Base-by-base conservation (phyloP, 1,140 invertebrate species). In the Aporrectodea caliginosa region DNA sequence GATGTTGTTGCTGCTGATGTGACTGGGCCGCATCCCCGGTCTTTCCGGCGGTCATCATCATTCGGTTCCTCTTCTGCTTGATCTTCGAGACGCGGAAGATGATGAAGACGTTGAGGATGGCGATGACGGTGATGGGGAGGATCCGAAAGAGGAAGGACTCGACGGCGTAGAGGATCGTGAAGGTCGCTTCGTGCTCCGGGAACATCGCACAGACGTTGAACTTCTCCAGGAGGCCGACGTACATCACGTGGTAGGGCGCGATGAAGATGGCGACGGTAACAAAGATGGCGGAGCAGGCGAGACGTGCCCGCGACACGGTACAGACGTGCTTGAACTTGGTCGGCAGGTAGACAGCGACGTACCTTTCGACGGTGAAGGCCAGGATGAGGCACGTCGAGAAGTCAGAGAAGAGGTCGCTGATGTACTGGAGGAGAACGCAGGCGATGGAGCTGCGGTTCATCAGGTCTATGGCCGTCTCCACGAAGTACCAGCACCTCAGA, bases 401-500 rank as follows among this genome's bases (percentile, higher is more conserved):
- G 71, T 79, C 71, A 30, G 69, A 73, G 16, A 69, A 35, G 69
- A 79, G 35, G 71, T 79, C 78, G 31, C 27, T 27, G 31, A 81
- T 30, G 77, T 74, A 81, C 71, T 78, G 80, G n/a, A 78, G 58
- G 12, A 75, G 34, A 6, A 73, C 73, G 58, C 80, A 81, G 27
- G 33, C n/a, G 33, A 74, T 14, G 1, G 33, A 43, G 77, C 80
- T 81, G 69, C 68, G 35, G 58, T 78, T 78, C 35, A 35, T 27
- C 27, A 75, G 32, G 73, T 81, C 80, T 22, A 78, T 31, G 33
- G n/a, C 33, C 32, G 30, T 32, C 33, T 73, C 33, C 1, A 29
- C 35, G 77, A 81, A 78, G 72, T 74, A 73, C 70, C 80, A 80
- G 69, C 80, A 81, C 12, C 73, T 31, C 31, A 81, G 35, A 1